A percentile compares a stretch with the other conserved stretches of the same genome.
These are phyloP conservation scores for Minunthozetes semirufus DNA, from an alignment of 2,888 invertebrate genomes.

Conservation along the genomic window DNA sequence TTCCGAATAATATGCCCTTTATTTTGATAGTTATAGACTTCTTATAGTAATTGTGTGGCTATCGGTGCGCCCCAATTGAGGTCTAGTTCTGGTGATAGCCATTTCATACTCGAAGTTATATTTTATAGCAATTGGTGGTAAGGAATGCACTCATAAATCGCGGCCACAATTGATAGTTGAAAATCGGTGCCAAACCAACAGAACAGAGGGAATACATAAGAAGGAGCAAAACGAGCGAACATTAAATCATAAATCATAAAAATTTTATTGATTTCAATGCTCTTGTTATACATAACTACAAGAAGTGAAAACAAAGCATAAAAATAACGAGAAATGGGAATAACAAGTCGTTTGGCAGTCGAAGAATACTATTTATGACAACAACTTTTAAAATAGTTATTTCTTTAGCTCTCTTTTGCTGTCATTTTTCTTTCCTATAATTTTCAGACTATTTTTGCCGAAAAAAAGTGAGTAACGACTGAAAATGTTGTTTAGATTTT, in stretches of 20 bases:
- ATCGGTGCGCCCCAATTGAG: too few relatives aligned
- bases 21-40: too few relatives aligned
- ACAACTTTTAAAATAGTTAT: conserved; percentile 4
- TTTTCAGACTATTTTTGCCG: neutral
- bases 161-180: conserved; percentile 4
- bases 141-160: conserved; percentile 26
- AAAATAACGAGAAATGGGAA: neutral
- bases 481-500: neutral
- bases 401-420: neutral
- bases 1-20: too few relatives aligned
- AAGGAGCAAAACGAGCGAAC: neutral
- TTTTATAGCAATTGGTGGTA: conserved; percentile 27
- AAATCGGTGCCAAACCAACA: too few relatives aligned
- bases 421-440: conserved; percentile 9
- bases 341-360: neutral
- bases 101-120: too few relatives aligned
- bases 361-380: neutral
- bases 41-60: too few relatives aligned
- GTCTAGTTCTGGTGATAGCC: too few relatives aligned
- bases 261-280: conserved; percentile 24
- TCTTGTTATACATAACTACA: neutral
- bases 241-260: conserved; percentile 25
- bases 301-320: too few relatives aligned
- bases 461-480: neutral
- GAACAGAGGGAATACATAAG: neutral